Evolutionary conservation across 2,888 invertebrate genomes (phyloP), one percentile per base, ranked within the genome.

Genomic region (Tenodera sinensis): DNA sequence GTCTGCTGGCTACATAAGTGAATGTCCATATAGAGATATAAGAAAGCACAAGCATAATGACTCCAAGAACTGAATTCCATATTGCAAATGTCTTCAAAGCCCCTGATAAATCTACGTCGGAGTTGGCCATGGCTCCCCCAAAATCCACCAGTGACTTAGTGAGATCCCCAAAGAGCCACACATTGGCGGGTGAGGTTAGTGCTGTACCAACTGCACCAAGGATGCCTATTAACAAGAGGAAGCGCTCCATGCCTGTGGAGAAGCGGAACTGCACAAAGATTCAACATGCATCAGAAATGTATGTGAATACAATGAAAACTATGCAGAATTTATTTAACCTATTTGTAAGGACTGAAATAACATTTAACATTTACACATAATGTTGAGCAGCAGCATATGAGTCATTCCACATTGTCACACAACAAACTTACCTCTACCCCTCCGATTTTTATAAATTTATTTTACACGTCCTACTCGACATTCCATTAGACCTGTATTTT

Each of bases 1-100:
- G 97, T 91, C 95, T 95, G 92, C 96, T 95, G 0, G 97, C 96
- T 0, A 96, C 94, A 90, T 95, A 95, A 92, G 97, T 97, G 93
- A 97, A 96, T 3, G 95, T 91, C 6, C 95, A 95, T 0, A 96
- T 95, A 0, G 96, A 95, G 8, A 95, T 91, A 92, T 97, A 97
- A 88, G 96, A 95, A 90, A 96, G 93, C 0, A 95, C 86, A 0
- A 97, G 92, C 92, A 96, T 95, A 0, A 94, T 92, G 0, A 93
- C 92, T 86, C 97, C 90, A 83, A 97, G 93, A 4, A 95, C 92
- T 0, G 94, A 93, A 92, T 96, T 96, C 91, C 95, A 94, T 14
- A 96, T 92, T 0, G 96, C 95, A 92, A 96, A 97, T 15, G 92
- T 91, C 83, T 92, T 91, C 0, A 96, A 93, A 0, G 94, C 94